phyloP scores from a whole-genome alignment of 2,113 vertebrate genomes.

The Bubo scandiacus region DNA sequence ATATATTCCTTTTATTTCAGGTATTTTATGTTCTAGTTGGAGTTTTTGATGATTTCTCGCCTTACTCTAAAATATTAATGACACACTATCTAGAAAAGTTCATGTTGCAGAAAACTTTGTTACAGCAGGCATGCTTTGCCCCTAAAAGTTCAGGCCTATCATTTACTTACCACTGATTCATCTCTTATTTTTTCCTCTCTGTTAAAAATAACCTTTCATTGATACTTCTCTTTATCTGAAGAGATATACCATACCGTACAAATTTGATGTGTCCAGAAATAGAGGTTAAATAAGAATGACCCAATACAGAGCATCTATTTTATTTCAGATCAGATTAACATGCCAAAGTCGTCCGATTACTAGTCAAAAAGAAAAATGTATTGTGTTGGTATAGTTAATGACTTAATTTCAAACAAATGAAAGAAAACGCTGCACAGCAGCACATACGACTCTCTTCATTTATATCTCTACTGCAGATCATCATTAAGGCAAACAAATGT shows the following conservation, averaged over 20 bases:
- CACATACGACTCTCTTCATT: not conserved
- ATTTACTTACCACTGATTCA: not conserved
- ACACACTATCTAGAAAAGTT: not conserved
- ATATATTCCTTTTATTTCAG: not conserved
- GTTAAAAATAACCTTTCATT: not conserved
- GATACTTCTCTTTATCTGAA: not conserved
- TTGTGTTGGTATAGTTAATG: not conserved
- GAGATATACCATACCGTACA: not conserved
- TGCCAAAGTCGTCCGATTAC: not conserved
- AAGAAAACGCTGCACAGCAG: not conserved
- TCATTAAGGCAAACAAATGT: not conserved
- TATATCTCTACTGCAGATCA: not conserved
- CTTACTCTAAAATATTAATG: not conserved
- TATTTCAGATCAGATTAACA: not conserved
- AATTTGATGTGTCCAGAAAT: not conserved
- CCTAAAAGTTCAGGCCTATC: not conserved
- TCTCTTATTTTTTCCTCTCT: not conserved
- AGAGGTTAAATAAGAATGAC: not conserved
- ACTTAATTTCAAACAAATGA: constrained; percentile 5
- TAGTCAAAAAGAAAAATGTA: not conserved
- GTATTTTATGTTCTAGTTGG: not conserved
- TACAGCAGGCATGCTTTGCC: not conserved
- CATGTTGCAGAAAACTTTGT: not conserved
- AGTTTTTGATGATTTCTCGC: constrained; percentile 26
- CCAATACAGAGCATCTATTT: not conserved